phyloP scores from a whole-genome alignment of 1,140 invertebrate species.

The Contarinia nasturtii region DNA sequence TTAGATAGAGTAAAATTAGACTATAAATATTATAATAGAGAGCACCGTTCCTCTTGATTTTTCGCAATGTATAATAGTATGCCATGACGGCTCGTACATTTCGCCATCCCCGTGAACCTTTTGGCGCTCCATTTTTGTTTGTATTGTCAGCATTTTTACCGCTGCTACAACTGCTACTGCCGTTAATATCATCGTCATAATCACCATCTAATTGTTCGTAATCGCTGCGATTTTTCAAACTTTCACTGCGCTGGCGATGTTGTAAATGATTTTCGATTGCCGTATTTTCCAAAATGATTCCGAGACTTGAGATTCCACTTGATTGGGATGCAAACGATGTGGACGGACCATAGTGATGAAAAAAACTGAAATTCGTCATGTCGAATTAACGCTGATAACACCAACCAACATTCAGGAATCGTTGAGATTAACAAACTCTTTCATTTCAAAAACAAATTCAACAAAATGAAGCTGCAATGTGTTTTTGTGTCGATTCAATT shows the following conservation, averaged over 20 bases:
- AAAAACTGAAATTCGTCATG: conserved; percentile 1
- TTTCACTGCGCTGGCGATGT: not conserved
- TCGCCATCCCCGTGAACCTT: conserved; percentile 61
- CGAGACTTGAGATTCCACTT: too few species aligned
- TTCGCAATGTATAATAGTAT: conserved; percentile 66
- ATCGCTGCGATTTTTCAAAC: not conserved
- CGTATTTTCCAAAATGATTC: conserved; percentile 1
- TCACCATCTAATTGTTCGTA: not conserved
- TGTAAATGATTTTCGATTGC: not conserved
- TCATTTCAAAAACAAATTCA: too few species aligned
- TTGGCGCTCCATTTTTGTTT: conserved; percentile 5
- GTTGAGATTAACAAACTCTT: too few species aligned
- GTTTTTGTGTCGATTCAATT: too few species aligned
- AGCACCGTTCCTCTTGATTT: conserved; percentile 61
- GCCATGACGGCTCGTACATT: conserved; percentile 68
- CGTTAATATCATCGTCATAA: not conserved
- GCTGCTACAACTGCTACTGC: not conserved
- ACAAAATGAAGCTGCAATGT: too few species aligned
- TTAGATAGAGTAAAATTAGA: too few species aligned
- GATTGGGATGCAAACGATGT: conserved; percentile 1
- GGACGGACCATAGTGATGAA: not conserved
- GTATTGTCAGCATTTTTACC: not conserved
- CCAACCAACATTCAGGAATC: not conserved
- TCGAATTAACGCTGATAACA: not conserved
- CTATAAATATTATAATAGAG: not conserved